These are phyloP conservation scores for Apamea monoglypha DNA, from an alignment of 2,888 invertebrate species.

Conservation along the genomic window DNA sequence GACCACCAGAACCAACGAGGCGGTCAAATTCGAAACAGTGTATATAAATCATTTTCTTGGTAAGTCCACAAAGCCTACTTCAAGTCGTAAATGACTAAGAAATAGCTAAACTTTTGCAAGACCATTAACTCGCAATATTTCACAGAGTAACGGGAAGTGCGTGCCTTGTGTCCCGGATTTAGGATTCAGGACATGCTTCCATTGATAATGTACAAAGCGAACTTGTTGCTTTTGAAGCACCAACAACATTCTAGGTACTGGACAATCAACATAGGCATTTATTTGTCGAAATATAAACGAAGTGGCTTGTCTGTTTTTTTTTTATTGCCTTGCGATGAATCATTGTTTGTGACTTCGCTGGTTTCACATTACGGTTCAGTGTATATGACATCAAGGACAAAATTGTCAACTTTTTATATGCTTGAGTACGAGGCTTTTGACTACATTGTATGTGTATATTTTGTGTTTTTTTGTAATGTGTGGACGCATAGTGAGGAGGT, in stretches of 20 bases:
- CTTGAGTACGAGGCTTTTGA: too few species aligned
- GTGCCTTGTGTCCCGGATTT: conserved; percentile 46
- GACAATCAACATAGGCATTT: conserved; percentile 26
- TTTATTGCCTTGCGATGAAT: conserved; percentile 23
- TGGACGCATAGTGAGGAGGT: too few species aligned
- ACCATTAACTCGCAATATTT: conserved; percentile 40
- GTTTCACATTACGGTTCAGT: too few species aligned
- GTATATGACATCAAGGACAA: not conserved
- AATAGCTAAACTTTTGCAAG: conserved; percentile 8
- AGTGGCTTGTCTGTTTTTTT: conserved; percentile 24
- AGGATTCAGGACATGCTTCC: conserved; percentile 51
- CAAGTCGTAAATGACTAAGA: not conserved
- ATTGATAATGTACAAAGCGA: conserved; percentile 62
- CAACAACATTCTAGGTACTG: conserved; percentile 47
- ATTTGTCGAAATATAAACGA: conserved; percentile 33
- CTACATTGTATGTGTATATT: too few species aligned
- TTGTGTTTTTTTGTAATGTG: too few species aligned
- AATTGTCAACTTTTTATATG: too few species aligned
- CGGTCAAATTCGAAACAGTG: not conserved
- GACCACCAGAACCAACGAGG: not conserved
- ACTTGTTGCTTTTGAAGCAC: conserved; percentile 59
- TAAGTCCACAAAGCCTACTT: not conserved
- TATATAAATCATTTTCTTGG: not conserved
- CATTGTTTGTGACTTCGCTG: not conserved
- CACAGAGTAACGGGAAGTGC: conserved; percentile 39